A percentile compares a stretch with the other conserved stretches of the same genome.
Evolutionary conservation across 2,888 invertebrate species (phyloP).

Genomic region (Aradus depressus): DNA sequence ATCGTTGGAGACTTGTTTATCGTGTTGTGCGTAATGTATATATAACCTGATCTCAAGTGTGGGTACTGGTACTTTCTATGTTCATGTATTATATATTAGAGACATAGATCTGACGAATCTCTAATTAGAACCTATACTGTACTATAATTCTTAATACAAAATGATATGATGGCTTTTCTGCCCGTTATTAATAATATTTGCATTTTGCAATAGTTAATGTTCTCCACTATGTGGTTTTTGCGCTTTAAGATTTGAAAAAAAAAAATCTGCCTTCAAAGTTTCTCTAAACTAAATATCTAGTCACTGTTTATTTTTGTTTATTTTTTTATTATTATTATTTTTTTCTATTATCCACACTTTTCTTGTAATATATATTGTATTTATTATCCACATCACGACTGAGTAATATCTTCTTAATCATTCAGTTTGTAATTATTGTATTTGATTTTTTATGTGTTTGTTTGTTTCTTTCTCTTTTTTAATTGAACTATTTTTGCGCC

Average conservation of each 20-base stretch:
- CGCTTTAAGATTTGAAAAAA: slow-evolving; percentile 5
- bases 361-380: too few species aligned
- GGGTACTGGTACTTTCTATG: slow-evolving; percentile 19
- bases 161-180: slow-evolving; percentile 25
- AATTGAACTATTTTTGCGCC: slow-evolving; percentile 9
- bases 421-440: slow-evolving; percentile 12
- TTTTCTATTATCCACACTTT: slow-evolving; percentile 21
- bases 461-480: slow-evolving; percentile 18
- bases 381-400: slow-evolving; percentile 26
- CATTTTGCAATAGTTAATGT: slow-evolving; percentile 13
- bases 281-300: slow-evolving; percentile 24
- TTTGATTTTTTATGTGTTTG: slow-evolving; percentile 13
- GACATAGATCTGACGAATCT: slow-evolving; percentile 16
- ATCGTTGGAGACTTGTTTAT: slow-evolving; percentile 17
- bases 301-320: slow-evolving; percentile 26
- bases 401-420: slow-evolving; percentile 13
- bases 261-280: slow-evolving; percentile 7
- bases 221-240: slow-evolving; percentile 13
- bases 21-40: slow-evolving; percentile 28
- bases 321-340: too few species aligned
- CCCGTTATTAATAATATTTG: slow-evolving; percentile 18
- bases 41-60: slow-evolving; percentile 31
- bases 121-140: too few species aligned
- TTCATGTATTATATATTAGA: background rate
- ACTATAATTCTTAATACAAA: too few species aligned